Conservation (phyloP, 2,888 invertebrate species). For the Cyclophora albipunctata region DNA sequence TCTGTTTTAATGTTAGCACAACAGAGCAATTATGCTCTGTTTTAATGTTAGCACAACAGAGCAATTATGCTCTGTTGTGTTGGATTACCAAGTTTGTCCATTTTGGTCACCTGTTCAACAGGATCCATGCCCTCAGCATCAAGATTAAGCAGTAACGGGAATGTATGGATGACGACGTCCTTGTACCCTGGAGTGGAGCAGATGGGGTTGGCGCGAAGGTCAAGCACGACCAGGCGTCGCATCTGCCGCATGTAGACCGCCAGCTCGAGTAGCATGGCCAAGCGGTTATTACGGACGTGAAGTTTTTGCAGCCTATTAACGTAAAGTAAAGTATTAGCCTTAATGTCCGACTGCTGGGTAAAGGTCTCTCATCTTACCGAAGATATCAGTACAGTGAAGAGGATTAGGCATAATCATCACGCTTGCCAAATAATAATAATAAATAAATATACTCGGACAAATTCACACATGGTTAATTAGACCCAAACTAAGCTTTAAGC, state of each 20-base stretch:
- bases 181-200: conserved; percentile 48
- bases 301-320: conserved; percentile 46
- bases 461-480: too few relatives aligned
- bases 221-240: conserved; percentile 43
- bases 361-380: too few relatives aligned
- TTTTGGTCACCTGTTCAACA: conserved; percentile 37
- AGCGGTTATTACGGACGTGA: conserved; percentile 51
- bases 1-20: too few relatives aligned
- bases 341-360: neutral
- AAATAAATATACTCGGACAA: too few relatives aligned
- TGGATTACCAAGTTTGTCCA: too few relatives aligned
- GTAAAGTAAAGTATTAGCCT: conserved; percentile 7
- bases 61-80: too few relatives aligned
- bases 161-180: conserved; percentile 52
- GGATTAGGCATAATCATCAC: too few relatives aligned
- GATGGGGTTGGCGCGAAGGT: conserved; percentile 58
- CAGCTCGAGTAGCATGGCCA: conserved; percentile 48
- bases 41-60: too few relatives aligned
- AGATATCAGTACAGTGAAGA: too few relatives aligned
- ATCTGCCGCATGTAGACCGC: conserved; percentile 59
- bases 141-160: conserved; percentile 43
- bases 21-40: too few relatives aligned
- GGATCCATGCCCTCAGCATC: conserved; percentile 50
- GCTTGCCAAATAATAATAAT: too few relatives aligned
- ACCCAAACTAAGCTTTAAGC: too few relatives aligned